Percentiles rank a stretch among this genome's conserved stretches.
These are phyloP conservation scores for Shargacucullia verbasci DNA, from an alignment of 2,888 invertebrate species.

Conservation along the genomic window DNA sequence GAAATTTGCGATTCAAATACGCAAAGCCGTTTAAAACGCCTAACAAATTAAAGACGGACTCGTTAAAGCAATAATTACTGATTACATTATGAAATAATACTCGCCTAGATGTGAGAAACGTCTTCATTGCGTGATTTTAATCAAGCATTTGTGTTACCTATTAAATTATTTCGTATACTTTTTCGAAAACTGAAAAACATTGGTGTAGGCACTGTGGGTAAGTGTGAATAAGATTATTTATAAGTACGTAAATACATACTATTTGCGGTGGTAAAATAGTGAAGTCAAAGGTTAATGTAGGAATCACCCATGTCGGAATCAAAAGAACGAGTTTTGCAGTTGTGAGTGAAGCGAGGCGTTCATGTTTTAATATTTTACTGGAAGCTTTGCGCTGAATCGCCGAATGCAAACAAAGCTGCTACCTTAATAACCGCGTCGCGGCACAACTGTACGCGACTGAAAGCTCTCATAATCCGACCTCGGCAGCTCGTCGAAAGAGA, in stretches of 20 bases:
- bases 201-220: no score
- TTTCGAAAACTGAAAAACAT: no score
- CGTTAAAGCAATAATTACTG: constrained; percentile 88
- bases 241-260: no score
- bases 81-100: constrained; percentile 86
- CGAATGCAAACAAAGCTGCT: constrained; percentile 82
- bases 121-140: constrained; percentile 42
- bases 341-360: constrained; percentile 67
- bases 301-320: constrained; percentile 47
- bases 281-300: constrained; percentile 41
- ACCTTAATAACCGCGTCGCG: constrained; percentile 82
- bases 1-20: constrained; percentile 89
- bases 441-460: constrained; percentile 71
- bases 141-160: constrained; percentile 29
- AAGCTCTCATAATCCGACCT: constrained; percentile 82
- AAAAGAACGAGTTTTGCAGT: constrained; percentile 61
- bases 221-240: no score
- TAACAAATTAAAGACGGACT: constrained; percentile 89
- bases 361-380: constrained; percentile 84
- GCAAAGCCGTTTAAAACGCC: constrained; percentile 89
- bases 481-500: constrained; percentile 67
- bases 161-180: constrained; percentile 9
- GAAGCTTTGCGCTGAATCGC: constrained; percentile 76
- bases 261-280: constrained; percentile 42
- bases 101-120: constrained; percentile 60